Base-by-base conservation (phyloP, 2,888 invertebrate species). In the Lissocephala sabroskyi region DNA sequence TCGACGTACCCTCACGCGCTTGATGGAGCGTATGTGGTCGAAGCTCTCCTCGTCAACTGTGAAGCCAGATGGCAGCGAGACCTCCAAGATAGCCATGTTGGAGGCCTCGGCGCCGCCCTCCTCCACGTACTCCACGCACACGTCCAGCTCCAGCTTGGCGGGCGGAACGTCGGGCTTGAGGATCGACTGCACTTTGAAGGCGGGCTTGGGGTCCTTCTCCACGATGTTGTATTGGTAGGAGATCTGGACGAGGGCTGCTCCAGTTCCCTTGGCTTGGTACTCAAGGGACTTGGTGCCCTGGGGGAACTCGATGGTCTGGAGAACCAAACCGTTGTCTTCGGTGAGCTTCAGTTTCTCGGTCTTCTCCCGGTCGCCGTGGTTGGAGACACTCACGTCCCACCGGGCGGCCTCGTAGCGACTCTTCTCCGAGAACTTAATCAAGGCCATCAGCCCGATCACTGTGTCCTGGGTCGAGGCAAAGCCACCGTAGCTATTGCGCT, bases 61-160 rank as follows among this genome's bases (percentile, higher is more conserved):
- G 82, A 93, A 97, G 17, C 97, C 97, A 0, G 96, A 96, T 0
- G 96, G 96, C 52, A 97, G 86, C 49, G 90, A 90, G 0, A 97
- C 92, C 75, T 96, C 95, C 87, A 97, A 90, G 1, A 97, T 91
- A n/a, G 95, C 93, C 90, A 97, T 92, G 60, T 97, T 97, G 60
- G 91, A 90, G 18, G 89, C 87, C 65, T 89, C 88, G 1, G 63
- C 47, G 11, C 63, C 57, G 28, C 88, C 73, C 6, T 67, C 73
- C 16, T 79, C 83, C 3, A 70, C 60, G 16, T 86, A 93, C 89
- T 91, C 90, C 37, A 92, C 89, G 78, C 96, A 96, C 40, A 95
- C 89, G 7, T 91, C 92, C 26, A 96, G 86, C 78, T 93, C 92
- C 51, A 96, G 85, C 63, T 94, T 90, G 79, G 93, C 87, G 55